Evolutionary conservation across 2,113 vertebrate genomes (phyloP).

Genomic region (Macquaria australasica): DNA sequence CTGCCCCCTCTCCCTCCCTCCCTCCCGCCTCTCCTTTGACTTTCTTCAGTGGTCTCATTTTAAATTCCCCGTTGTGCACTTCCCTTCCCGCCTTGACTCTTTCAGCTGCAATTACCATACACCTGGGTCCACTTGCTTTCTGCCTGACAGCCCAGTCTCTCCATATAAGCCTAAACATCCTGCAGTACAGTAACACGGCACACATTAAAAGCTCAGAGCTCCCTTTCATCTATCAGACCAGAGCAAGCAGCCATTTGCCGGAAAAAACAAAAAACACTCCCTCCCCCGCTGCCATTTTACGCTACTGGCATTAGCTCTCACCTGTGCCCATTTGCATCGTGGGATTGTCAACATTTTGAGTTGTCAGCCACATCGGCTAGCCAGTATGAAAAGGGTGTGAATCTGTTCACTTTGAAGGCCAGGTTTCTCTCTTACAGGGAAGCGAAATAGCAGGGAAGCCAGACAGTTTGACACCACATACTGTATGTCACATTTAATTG

Average conservation of each 20-base stretch:
- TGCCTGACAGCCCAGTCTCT: conserved; percentile 58
- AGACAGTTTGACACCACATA: conserved; percentile 52
- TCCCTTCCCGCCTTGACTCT: conserved; percentile 39
- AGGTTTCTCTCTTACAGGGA: conserved; percentile 12
- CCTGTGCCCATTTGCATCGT: conserved; percentile 60
- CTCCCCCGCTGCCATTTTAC: conserved; percentile 54
- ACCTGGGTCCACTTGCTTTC: conserved; percentile 71
- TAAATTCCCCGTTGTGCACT: conserved; percentile 46
- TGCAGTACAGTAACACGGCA: conserved; percentile 53
- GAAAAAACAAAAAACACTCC: not conserved
- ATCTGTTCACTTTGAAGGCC: conserved; percentile 40
- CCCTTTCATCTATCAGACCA: conserved; percentile 66
- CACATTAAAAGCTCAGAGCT: conserved; percentile 62
- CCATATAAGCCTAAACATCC: conserved; percentile 57
- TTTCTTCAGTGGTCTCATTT: conserved; percentile 54
- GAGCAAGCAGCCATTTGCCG: conserved; percentile 60
- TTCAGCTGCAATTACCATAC: conserved; percentile 67
- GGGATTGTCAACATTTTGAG: conserved; percentile 39
- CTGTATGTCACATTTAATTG: conserved; percentile 57
- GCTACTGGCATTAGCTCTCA: conserved; percentile 54
- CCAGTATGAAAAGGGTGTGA: conserved; percentile 32
- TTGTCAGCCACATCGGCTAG: conserved; percentile 31
- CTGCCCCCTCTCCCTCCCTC: not conserved
- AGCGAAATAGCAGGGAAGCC: conserved; percentile 27
- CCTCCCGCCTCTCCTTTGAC: conserved; percentile 28